Percentiles rank a stretch among this genome's conserved stretches.
These are phyloP conservation scores for Ylistrum balloti DNA, from an alignment of 1,140 invertebrate species.

Conservation along the genomic window DNA sequence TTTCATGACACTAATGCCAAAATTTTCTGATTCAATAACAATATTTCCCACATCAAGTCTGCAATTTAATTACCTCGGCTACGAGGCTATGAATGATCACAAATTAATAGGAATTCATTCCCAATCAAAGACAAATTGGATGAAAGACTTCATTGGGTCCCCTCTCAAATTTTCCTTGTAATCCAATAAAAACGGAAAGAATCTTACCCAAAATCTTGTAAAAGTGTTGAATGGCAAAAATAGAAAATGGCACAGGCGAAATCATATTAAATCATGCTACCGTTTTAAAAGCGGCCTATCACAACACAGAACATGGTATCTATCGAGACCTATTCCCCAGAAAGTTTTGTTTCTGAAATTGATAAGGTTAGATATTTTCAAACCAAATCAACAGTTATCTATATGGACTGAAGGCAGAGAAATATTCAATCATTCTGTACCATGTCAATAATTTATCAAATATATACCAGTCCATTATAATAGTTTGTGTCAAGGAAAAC, in stretches of 20 bases:
- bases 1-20: slow-evolving; percentile 56
- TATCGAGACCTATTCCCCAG: neutral
- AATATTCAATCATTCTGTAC: neutral
- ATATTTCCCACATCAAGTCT: slow-evolving; percentile 57
- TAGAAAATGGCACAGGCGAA: neutral
- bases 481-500: neutral
- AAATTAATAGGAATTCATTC: slow-evolving; percentile 65
- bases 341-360: slow-evolving; percentile 36
- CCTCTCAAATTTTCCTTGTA: slow-evolving; percentile 62
- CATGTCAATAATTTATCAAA: neutral
- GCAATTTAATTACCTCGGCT: slow-evolving; percentile 61
- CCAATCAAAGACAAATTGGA: slow-evolving; percentile 64
- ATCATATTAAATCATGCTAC: neutral
- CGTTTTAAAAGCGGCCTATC: neutral
- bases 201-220: slow-evolving; percentile 39
- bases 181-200: slow-evolving; percentile 57
- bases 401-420: slow-evolving; percentile 24
- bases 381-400: slow-evolving; percentile 6
- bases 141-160: slow-evolving; percentile 56
- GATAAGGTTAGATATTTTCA: neutral
- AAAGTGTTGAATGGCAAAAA: slow-evolving; percentile 39
- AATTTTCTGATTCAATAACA: slow-evolving; percentile 59
- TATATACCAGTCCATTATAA: slow-evolving; percentile 20
- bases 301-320: neutral
- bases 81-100: slow-evolving; percentile 59